phyloP scores from a whole-genome alignment of 2,113 vertebrate genomes.

The Scalopus aquaticus region DNA sequence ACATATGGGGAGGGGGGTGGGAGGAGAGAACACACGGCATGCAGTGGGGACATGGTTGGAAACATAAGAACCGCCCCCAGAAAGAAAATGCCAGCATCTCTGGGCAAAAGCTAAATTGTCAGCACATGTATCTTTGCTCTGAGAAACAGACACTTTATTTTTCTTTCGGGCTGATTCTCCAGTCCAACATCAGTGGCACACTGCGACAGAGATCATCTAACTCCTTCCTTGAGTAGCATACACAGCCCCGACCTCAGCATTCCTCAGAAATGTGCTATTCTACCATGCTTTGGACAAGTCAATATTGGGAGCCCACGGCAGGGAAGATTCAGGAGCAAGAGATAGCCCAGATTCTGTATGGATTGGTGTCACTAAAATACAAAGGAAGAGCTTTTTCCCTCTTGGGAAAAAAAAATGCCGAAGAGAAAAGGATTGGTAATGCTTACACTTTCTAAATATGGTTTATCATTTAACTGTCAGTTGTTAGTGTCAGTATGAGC shows the following conservation, averaged over 20 bases:
- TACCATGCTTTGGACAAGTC: neutral
- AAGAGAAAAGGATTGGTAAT: conserved; percentile 14
- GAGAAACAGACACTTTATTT: conserved; percentile 50
- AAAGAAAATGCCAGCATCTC: conserved; percentile 67
- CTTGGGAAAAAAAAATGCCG: neutral
- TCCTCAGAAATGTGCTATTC: neutral
- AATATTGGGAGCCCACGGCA: neutral
- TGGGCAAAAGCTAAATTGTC: conserved; percentile 70
- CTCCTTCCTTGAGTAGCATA: neutral
- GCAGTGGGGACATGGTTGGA: conserved; percentile 63
- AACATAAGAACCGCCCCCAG: conserved; percentile 72
- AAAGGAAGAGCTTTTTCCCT: neutral
- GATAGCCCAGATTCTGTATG: neutral
- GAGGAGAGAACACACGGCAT: conserved; percentile 60
- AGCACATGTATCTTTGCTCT: conserved; percentile 62
- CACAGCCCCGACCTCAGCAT: neutral
- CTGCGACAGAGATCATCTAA: neutral
- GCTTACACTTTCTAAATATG: conserved; percentile 26
- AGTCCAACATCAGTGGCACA: neutral
- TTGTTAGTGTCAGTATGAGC: neutral
- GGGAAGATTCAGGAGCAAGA: neutral
- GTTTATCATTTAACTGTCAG: conserved; percentile 18
- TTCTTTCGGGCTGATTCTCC: conserved; percentile 46
- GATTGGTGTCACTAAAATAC: neutral
- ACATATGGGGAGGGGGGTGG: conserved; percentile 75